These are phyloP conservation scores for Parnassius smintheus DNA, from an alignment of 2,888 invertebrate genomes.

Conservation along the genomic window DNA sequence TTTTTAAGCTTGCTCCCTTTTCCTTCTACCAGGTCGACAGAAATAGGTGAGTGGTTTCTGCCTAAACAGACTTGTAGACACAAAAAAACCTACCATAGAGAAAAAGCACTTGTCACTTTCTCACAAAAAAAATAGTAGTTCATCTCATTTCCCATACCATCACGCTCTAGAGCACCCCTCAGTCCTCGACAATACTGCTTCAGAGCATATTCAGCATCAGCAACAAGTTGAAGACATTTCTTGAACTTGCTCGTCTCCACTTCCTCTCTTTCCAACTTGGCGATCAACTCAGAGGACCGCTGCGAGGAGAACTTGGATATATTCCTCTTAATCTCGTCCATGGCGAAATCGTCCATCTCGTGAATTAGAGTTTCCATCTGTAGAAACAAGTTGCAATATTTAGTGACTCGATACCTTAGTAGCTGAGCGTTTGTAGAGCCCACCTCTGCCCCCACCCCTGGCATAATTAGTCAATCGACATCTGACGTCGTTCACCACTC, in stretches of 20 bases:
- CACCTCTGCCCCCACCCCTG: no score
- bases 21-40: constrained; percentile 8
- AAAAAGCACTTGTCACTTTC: no score
- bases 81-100: no score
- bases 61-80: no score
- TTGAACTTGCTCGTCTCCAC: constrained; percentile 31
- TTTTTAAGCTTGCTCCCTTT: constrained; percentile 31
- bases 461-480: no score
- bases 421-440: no score
- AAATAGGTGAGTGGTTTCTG: no score
- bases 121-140: no score
- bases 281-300: constrained; percentile 20
- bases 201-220: constrained; percentile 41
- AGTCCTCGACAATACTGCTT: constrained; percentile 37
- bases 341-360: constrained; percentile 29
- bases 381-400: no score
- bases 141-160: constrained; percentile 1
- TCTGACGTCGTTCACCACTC: no score
- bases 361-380: constrained; percentile 29
- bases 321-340: constrained; percentile 24
- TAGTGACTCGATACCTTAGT: no score
- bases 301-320: constrained; percentile 28
- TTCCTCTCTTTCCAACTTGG: constrained; percentile 22
- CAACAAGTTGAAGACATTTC: constrained; percentile 43
- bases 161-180: constrained; percentile 13